These are phyloP conservation scores for Salvelinus namaycush DNA, from an alignment of 2,113 vertebrate genomes.

Conservation along the genomic window DNA sequence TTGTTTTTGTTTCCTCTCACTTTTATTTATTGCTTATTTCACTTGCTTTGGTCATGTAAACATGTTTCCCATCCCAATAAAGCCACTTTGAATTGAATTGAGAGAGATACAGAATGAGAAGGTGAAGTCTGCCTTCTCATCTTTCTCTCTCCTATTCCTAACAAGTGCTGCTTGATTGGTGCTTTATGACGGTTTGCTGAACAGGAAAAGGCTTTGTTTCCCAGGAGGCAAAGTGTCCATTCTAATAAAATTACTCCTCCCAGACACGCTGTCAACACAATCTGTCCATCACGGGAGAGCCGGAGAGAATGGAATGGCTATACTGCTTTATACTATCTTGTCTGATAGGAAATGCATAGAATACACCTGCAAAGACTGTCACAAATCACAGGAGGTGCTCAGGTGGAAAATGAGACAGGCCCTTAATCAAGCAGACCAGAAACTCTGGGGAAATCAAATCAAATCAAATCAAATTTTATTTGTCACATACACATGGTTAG, in stretches of 20 bases:
- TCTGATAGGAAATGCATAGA: constrained; percentile 14
- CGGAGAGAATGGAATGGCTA: constrained; percentile 10
- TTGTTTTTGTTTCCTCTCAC: too few species aligned
- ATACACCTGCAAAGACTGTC: constrained; percentile 8
- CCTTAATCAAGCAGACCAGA: neutral
- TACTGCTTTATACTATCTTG: constrained; percentile 3
- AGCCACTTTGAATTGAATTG: neutral
- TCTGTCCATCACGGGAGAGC: constrained; percentile 28
- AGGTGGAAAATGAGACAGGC: constrained; percentile 6
- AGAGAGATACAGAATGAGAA: constrained; percentile 7
- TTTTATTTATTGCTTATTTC: too few species aligned
- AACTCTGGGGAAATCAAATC: constrained; percentile 7
- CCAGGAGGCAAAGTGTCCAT: neutral
- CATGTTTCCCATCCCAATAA: too few species aligned
- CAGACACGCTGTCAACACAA: constrained; percentile 41
- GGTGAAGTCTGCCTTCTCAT: constrained; percentile 12
- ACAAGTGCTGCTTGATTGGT: neutral
- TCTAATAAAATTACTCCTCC: constrained; percentile 7
- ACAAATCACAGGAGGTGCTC: constrained; percentile 17
- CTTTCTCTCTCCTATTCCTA: constrained; percentile 20
- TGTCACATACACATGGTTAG: too few species aligned
- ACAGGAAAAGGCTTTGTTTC: too few species aligned
- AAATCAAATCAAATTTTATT: too few species aligned
- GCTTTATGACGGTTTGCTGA: too few species aligned
- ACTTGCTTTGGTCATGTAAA: too few species aligned